Conservation (phyloP, 2,797 vertebrate genomes). For the Muscicapa striata region DNA sequence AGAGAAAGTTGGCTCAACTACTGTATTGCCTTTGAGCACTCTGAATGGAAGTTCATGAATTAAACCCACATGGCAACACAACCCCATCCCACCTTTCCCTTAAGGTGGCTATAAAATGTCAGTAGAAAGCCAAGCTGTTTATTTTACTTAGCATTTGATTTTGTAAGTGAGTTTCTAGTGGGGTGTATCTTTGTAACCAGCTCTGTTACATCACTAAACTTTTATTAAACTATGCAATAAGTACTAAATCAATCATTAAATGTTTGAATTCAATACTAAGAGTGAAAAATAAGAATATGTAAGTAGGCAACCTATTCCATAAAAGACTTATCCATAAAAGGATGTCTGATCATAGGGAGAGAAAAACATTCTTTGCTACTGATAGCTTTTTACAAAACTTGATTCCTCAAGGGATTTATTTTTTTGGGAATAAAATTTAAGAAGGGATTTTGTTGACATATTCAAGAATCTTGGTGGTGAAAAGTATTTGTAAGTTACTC, state of each 20-base stretch:
- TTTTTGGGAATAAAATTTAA: no score
- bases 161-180: conserved; percentile 73
- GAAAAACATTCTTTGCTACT: no score
- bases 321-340: neutral
- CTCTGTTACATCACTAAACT: conserved; percentile 63
- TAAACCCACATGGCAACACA: conserved; percentile 79
- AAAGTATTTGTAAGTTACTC: no score
- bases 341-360: neutral
- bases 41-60: conserved; percentile 74
- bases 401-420: no score
- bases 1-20: conserved; percentile 77
- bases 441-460: no score
- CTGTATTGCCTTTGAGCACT: conserved; percentile 72
- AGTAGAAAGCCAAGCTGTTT: conserved; percentile 77
- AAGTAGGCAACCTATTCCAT: conserved; percentile 33
- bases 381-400: no score
- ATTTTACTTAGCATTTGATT: conserved; percentile 77
- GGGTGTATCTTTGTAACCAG: conserved; percentile 67
- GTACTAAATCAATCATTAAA: conserved; percentile 68
- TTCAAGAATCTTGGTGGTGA: no score
- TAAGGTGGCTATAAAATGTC: conserved; percentile 77
- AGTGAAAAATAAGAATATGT: neutral
- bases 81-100: conserved; percentile 70
- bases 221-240: conserved; percentile 70
- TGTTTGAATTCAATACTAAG: conserved; percentile 51